phyloP scores from a whole-genome alignment of 2,888 invertebrate species.

The Margaritifera margaritifera region DNA sequence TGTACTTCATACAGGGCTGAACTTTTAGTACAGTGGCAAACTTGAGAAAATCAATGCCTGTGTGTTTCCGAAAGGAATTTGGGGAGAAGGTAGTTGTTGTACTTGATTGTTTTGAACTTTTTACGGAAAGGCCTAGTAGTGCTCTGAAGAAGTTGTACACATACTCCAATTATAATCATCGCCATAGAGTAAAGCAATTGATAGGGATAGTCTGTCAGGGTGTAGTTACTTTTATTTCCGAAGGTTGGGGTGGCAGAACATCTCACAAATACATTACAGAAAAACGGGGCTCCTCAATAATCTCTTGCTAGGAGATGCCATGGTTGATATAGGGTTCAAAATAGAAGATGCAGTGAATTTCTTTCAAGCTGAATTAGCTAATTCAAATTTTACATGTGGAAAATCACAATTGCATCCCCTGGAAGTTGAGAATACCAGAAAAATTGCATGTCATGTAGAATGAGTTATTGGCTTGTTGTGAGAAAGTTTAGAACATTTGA shows the following conservation, averaged over 20 bases:
- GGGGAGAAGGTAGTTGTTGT: constrained; percentile 21
- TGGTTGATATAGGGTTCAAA: constrained; percentile 45
- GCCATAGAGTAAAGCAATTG: constrained; percentile 41
- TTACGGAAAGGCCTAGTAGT: constrained; percentile 15
- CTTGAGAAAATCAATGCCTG: constrained; percentile 21
- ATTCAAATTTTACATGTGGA: constrained; percentile 32
- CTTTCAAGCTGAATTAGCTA: constrained; percentile 22
- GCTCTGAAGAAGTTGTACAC: constrained; percentile 12
- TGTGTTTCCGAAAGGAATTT: constrained; percentile 24
- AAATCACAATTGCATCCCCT: constrained; percentile 22
- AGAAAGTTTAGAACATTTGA: too few species aligned
- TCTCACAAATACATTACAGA: constrained; percentile 44
- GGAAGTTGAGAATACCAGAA: constrained; percentile 29
- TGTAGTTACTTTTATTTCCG: constrained; percentile 39
- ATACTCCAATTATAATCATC: constrained; percentile 23
- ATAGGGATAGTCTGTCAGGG: constrained; percentile 49
- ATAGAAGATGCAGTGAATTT: constrained; percentile 25
- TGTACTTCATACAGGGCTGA: constrained; percentile 15
- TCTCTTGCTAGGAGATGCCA: constrained; percentile 27
- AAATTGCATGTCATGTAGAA: constrained; percentile 36
- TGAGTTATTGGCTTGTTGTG: constrained; percentile 30
- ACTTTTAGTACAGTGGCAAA: too few species aligned
- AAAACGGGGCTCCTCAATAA: constrained; percentile 31
- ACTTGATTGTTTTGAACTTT: constrained; percentile 23
- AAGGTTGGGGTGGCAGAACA: constrained; percentile 46